Conservation (phyloP, 2,113 vertebrate genomes). For the Struthidea cinerea region DNA sequence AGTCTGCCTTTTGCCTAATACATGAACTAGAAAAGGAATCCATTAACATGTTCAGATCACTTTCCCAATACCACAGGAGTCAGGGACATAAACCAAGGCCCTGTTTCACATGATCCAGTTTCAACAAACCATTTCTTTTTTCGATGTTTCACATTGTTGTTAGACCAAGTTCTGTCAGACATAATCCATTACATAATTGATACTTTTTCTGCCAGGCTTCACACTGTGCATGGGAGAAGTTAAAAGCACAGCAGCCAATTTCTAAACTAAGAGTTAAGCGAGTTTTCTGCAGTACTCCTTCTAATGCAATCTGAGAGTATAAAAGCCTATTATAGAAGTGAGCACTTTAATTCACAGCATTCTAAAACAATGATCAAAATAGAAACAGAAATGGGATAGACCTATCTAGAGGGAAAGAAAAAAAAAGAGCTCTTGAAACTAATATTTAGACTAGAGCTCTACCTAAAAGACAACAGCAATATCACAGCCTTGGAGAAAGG, state of each 20-base stretch:
- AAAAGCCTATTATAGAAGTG: background rate
- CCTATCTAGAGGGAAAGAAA: background rate
- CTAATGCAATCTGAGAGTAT: background rate
- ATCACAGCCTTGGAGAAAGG: slow-evolving; percentile 15
- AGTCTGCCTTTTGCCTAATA: background rate
- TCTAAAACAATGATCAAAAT: slow-evolving; percentile 18
- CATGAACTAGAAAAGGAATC: background rate
- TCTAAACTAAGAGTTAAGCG: background rate
- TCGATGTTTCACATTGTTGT: background rate
- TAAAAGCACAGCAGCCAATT: background rate
- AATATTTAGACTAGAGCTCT: slow-evolving; percentile 4
- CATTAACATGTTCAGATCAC: background rate
- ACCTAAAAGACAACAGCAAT: slow-evolving; percentile 10
- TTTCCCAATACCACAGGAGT: background rate
- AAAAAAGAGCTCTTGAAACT: background rate
- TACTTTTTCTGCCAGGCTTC: background rate
- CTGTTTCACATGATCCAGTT: background rate
- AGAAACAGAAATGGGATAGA: background rate
- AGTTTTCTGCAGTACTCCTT: background rate
- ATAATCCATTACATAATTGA: background rate
- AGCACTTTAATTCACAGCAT: background rate
- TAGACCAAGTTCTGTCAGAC: background rate
- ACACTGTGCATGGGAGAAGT: background rate
- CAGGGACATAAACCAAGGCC: background rate
- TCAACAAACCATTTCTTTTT: background rate